phyloP scores from a whole-genome alignment of 2,797 vertebrate genomes.

The Falco novaeseelandiae region DNA sequence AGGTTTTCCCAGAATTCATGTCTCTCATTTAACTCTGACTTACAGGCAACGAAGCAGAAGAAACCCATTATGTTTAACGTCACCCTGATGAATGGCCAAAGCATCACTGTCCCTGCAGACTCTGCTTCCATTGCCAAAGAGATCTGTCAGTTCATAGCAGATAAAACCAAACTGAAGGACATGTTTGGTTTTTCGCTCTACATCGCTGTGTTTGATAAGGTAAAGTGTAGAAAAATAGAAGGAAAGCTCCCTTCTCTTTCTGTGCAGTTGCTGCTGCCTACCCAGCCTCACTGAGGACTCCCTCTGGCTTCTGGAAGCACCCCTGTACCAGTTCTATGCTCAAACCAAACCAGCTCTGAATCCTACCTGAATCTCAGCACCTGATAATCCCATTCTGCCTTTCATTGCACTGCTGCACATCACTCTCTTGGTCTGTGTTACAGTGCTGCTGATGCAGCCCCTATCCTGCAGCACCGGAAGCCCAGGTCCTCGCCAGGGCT shows the following conservation, averaged over 20 bases:
- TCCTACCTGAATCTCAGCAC: background rate
- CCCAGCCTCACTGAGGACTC: background rate
- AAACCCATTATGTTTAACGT: constrained; percentile 86
- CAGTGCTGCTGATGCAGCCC: background rate
- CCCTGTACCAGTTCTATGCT: background rate
- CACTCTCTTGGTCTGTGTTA: background rate
- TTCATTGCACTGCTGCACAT: background rate
- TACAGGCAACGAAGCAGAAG: constrained; percentile 91
- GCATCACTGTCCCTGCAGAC: constrained; percentile 85
- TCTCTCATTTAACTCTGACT: constrained; percentile 1
- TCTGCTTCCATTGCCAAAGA: constrained; percentile 91
- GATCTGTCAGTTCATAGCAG: constrained; percentile 85
- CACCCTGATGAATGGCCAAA: constrained; percentile 85
- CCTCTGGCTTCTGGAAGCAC: background rate
- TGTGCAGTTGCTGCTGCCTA: background rate
- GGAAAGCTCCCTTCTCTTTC: background rate
- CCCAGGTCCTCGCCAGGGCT: background rate
- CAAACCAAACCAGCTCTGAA: background rate
- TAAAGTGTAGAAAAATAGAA: constrained; percentile 56
- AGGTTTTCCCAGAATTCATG: background rate
- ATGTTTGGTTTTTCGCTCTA: constrained; percentile 93
- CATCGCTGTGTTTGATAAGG: constrained; percentile 92
- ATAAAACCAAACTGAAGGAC: constrained; percentile 85
- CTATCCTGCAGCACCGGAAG: background rate
- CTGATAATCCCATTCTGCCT: background rate